phyloP scores from a whole-genome alignment of 2,797 vertebrate genomes.

The Sebastes umbrosus region DNA sequence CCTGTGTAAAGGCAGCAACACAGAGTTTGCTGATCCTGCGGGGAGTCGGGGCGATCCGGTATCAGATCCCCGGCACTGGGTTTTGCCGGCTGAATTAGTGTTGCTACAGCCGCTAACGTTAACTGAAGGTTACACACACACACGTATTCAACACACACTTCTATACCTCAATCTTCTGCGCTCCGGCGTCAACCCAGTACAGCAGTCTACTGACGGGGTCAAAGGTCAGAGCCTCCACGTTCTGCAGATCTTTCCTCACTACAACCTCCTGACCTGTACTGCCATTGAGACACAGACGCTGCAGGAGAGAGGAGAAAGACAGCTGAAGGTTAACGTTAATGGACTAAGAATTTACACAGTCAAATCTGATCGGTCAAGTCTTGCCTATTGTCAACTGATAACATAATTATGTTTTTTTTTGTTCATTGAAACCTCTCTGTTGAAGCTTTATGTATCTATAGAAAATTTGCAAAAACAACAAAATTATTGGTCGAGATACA shows the following conservation, averaged over 20 bases:
- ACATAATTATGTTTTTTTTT: too few species aligned
- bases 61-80: too few species aligned
- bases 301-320: background rate
- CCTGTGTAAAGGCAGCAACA: too few species aligned
- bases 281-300: conserved; percentile 94
- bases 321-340: background rate
- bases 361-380: background rate
- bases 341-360: background rate
- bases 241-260: conserved; percentile 89
- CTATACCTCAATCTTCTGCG: conserved; percentile 95
- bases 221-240: conserved; percentile 95
- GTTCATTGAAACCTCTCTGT: too few species aligned
- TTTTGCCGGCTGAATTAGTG: too few species aligned
- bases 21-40: too few species aligned
- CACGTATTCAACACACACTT: background rate
- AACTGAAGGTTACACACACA: background rate
- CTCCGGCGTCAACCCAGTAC: conserved; percentile 96
- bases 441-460: too few species aligned
- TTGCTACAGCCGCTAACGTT: too few species aligned
- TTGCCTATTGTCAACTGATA: background rate
- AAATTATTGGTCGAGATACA: too few species aligned
- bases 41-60: too few species aligned
- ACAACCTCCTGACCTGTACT: conserved; percentile 94
- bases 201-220: conserved; percentile 94
- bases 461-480: too few species aligned